Evolutionary conservation across 2,888 invertebrate species (phyloP).

Genomic region (Seira musarum): DNA sequence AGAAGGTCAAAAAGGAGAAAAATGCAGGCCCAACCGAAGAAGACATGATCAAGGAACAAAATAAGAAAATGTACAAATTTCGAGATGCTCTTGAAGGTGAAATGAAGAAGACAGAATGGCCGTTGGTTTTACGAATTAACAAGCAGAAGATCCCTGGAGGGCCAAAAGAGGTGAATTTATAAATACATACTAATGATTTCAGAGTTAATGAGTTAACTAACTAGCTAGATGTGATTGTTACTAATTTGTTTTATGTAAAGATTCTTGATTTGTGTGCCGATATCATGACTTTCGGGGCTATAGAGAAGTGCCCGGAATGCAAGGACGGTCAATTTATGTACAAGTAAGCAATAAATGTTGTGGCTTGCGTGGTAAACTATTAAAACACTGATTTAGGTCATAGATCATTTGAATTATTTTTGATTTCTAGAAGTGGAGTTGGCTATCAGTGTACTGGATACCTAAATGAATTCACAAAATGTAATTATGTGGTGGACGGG

Average conservation of each 20-base stretch:
- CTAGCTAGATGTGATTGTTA: no score
- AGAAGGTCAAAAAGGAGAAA: slow-evolving; percentile 66
- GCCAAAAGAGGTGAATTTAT: no score
- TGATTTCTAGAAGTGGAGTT: slow-evolving; percentile 75
- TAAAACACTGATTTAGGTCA: neutral
- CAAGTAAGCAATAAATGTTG: slow-evolving; percentile 71
- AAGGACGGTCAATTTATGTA: slow-evolving; percentile 79
- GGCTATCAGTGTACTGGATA: slow-evolving; percentile 91
- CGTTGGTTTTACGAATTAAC: slow-evolving; percentile 81
- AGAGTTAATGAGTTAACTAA: no score
- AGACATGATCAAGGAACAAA: slow-evolving; percentile 81
- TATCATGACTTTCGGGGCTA: slow-evolving; percentile 89
- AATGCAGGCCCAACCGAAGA: slow-evolving; percentile 73
- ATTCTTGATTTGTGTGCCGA: slow-evolving; percentile 86
- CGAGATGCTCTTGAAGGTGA: slow-evolving; percentile 77
- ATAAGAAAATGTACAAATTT: slow-evolving; percentile 79
- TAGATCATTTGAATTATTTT: slow-evolving; percentile 41
- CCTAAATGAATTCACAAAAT: slow-evolving; percentile 92
- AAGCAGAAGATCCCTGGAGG: slow-evolving; percentile 80
- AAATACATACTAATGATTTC: no score
- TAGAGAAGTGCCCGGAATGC: slow-evolving; percentile 86
- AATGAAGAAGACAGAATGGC: slow-evolving; percentile 77
- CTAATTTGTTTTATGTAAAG: slow-evolving; percentile 74
- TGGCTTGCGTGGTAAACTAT: no score
- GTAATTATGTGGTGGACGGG: slow-evolving; percentile 78